Evolutionary conservation across 2,113 vertebrate genomes (phyloP), one percentile per base, ranked within the genome.

Genomic region (Hippocampus guttulatus): DNA sequence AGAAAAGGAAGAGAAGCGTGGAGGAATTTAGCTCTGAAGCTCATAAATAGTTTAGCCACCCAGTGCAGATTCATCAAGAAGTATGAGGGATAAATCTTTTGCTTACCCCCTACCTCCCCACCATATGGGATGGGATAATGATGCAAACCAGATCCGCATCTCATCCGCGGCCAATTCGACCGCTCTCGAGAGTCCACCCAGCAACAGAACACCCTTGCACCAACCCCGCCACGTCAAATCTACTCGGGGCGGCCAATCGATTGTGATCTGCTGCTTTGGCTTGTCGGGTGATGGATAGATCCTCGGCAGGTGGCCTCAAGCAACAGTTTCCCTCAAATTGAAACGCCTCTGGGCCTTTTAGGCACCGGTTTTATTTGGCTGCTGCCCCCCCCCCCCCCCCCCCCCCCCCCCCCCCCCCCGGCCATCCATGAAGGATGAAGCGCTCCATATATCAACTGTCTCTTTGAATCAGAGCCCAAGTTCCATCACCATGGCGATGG

Each of bases 11-110:
- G 88, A 88, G 86, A 91, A 82, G 92, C 89, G 89, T 91, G 91
- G 88, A 90, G 88, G 89, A 91, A 90, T 90, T 90, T 88, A 82
- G 89, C 88, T 87, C 81, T 86, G 90, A 88, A 87, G 87, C 91
- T 93, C 92, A 93, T 93, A 93, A 93, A 93, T 93, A 92, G 91
- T 93, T 93, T 91, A 93, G 87, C 86, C 89, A 91, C 83, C 90
- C 87, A 88, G 88, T 87, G 90, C 90, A 92, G 90, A 93, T 93
- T 93, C 90, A 92, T 93, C 91, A 92, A 91, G 87, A 90, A 85
- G 89, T 75, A 73, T 89, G 80, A 91, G 87, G 88, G 88, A 92
- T 92, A 90, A 92, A 93, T 91, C 86, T 86, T 89, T 88, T 85
- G 85, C 89, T 84, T 75, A 64, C 64, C 78, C 71, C 72, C 77